Percentiles rank a stretch among this genome's conserved stretches.
phyloP scores from a whole-genome alignment of 2,113 vertebrate species.

The Rallus limicola region DNA sequence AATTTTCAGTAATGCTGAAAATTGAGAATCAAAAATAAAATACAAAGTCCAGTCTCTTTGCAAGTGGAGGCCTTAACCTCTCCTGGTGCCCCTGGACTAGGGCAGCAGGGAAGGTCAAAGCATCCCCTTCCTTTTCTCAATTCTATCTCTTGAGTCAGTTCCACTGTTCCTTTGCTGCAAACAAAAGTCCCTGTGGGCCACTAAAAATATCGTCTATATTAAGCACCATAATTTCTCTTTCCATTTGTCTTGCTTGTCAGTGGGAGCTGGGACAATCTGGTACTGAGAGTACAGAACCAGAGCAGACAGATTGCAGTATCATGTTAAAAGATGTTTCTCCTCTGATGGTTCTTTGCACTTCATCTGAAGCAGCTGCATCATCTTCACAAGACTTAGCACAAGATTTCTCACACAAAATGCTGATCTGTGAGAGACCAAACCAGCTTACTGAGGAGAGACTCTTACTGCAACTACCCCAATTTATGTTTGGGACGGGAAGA shows the following conservation, averaged over 20 bases:
- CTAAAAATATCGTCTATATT: background rate
- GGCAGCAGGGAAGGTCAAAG: fast-evolving
- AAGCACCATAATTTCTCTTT: background rate
- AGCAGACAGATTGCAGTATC: background rate
- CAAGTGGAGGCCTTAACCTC: background rate
- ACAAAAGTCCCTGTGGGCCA: background rate
- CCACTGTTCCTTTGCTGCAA: background rate
- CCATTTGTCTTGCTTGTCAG: background rate
- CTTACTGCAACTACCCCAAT: background rate
- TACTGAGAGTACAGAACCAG: background rate
- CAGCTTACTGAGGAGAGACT: background rate
- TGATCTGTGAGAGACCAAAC: background rate
- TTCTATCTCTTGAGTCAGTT: background rate
- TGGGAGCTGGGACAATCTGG: background rate
- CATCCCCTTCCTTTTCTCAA: background rate
- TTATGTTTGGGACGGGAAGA: background rate
- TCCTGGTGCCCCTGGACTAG: background rate
- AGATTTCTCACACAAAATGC: background rate
- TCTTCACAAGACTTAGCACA: background rate
- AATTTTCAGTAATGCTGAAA: background rate
- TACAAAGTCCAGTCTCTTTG: background rate
- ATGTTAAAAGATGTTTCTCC: background rate
- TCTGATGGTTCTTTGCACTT: background rate
- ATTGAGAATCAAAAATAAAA: fast-evolving
- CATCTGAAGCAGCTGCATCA: background rate